Percentiles rank a stretch among this genome's conserved stretches.
phyloP scores from a whole-genome alignment of 2,113 vertebrate genomes.

The Chlamydotis undulata region DNA sequence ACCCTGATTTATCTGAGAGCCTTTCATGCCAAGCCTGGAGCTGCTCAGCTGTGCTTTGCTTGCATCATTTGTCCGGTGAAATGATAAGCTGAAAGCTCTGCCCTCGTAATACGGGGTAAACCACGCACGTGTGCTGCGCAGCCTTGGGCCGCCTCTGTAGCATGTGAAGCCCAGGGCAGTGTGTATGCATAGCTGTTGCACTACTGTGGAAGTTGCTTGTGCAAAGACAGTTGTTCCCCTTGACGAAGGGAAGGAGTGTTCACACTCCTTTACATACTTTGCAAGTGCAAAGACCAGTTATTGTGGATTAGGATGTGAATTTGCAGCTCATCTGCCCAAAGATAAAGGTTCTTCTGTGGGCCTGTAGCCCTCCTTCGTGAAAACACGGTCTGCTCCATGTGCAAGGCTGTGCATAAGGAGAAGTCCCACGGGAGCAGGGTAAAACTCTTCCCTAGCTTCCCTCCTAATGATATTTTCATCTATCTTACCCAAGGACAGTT shows the following conservation, averaged over 20 bases:
- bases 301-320: neutral
- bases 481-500: neutral
- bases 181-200: neutral
- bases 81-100: constrained; percentile 43
- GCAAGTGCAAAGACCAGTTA: neutral
- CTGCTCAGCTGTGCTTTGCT: constrained; percentile 47
- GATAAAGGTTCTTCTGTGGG: neutral
- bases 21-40: neutral
- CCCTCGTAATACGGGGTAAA: neutral
- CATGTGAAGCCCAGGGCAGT: neutral
- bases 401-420: neutral
- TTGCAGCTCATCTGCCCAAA: neutral
- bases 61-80: constrained; percentile 56
- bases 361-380: neutral
- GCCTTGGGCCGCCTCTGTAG: neutral
- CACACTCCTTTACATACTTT: neutral
- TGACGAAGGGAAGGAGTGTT: neutral
- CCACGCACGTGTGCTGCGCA: rapidly evolving
- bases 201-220: neutral
- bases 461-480: neutral
- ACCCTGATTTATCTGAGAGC: constrained; percentile 55
- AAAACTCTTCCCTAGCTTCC: neutral
- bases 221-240: neutral
- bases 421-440: neutral
- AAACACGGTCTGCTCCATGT: neutral